Percentiles rank a stretch among this genome's conserved stretches.
Evolutionary conservation across 2,888 invertebrate genomes (phyloP).

Genomic region (Endomychus coccineus): DNA sequence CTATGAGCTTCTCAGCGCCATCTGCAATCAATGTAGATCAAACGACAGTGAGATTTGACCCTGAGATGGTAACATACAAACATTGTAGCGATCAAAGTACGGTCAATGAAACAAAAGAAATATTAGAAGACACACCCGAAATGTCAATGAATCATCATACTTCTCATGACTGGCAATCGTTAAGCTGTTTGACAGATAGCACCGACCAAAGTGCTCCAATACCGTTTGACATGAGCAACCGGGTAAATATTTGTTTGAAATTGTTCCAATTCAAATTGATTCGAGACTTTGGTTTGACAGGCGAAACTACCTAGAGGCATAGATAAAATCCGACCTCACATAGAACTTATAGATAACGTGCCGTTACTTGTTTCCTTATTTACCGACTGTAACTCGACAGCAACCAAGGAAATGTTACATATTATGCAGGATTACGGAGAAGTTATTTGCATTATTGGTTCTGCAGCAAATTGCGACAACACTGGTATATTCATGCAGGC

Average conservation of each 20-base stretch:
- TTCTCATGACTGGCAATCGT: slow-evolving; percentile 69
- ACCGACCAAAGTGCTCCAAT: slow-evolving; percentile 87
- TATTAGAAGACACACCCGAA: slow-evolving; percentile 33
- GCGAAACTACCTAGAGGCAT: slow-evolving; percentile 94
- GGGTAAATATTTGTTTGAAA: slow-evolving; percentile 48
- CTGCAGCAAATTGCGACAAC: slow-evolving; percentile 84
- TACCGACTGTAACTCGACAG: slow-evolving; percentile 92
- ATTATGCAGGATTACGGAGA: slow-evolving; percentile 97
- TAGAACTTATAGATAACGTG: slow-evolving; percentile 94
- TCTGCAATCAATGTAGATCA: slow-evolving; percentile 76
- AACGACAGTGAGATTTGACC: slow-evolving; percentile 62
- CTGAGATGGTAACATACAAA: slow-evolving; percentile 45
- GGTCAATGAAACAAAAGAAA: slow-evolving; percentile 38
- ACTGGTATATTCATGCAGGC: slow-evolving; percentile 90
- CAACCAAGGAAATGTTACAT: slow-evolving; percentile 83
- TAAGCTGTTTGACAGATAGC: slow-evolving; percentile 81
- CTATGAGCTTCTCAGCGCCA: slow-evolving; percentile 78
- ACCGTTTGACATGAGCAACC: slow-evolving; percentile 87
- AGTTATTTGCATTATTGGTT: slow-evolving; percentile 91
- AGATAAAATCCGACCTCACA: slow-evolving; percentile 91
- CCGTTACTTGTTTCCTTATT: slow-evolving; percentile 94
- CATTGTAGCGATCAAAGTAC: slow-evolving; percentile 35
- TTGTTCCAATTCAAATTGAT: neutral
- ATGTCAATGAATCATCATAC: slow-evolving; percentile 42
- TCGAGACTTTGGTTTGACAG: slow-evolving; percentile 47